phyloP scores from a whole-genome alignment of 2,113 vertebrate genomes.

The Neogale vison region DNA sequence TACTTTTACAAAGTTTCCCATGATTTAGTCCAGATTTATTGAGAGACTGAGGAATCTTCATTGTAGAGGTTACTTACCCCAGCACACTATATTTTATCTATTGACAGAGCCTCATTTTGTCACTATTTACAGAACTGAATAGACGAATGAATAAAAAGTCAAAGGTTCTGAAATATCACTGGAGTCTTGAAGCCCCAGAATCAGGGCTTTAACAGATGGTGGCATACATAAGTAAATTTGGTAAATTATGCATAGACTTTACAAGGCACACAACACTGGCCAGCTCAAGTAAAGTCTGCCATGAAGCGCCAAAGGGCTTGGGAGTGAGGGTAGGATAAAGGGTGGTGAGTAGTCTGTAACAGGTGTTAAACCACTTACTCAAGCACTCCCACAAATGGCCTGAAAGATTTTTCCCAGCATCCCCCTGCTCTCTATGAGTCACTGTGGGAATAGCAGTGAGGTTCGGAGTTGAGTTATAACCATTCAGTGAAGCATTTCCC shows the following conservation, averaged over 20 bases:
- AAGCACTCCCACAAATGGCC: slow-evolving; percentile 66
- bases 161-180: slow-evolving; percentile 66
- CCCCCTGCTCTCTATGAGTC: slow-evolving; percentile 81
- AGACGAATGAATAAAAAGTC: slow-evolving; percentile 31
- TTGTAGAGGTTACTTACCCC: slow-evolving; percentile 40
- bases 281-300: slow-evolving; percentile 25
- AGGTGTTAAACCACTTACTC: slow-evolving; percentile 70
- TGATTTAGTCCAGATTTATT: slow-evolving; percentile 70
- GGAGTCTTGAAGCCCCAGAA: slow-evolving; percentile 17
- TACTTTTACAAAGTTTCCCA: slow-evolving; percentile 62
- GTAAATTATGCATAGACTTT: slow-evolving; percentile 42
- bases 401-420: slow-evolving; percentile 77
- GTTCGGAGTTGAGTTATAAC: slow-evolving; percentile 86
- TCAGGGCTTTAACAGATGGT: slow-evolving; percentile 46
- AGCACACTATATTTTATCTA: slow-evolving; percentile 77
- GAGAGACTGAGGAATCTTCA: slow-evolving; percentile 50
- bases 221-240: slow-evolving; percentile 33
- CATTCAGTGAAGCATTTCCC: slow-evolving; percentile 87
- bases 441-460: slow-evolving; percentile 77
- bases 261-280: slow-evolving; percentile 40
- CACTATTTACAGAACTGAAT: slow-evolving; percentile 77
- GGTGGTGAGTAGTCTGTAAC: slow-evolving; percentile 63
- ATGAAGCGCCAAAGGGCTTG: background rate
- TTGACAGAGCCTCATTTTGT: slow-evolving; percentile 72
- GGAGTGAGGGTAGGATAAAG: background rate